Evolutionary conservation across 2,888 invertebrate genomes (phyloP).

Genomic region (Atrina japonica): DNA sequence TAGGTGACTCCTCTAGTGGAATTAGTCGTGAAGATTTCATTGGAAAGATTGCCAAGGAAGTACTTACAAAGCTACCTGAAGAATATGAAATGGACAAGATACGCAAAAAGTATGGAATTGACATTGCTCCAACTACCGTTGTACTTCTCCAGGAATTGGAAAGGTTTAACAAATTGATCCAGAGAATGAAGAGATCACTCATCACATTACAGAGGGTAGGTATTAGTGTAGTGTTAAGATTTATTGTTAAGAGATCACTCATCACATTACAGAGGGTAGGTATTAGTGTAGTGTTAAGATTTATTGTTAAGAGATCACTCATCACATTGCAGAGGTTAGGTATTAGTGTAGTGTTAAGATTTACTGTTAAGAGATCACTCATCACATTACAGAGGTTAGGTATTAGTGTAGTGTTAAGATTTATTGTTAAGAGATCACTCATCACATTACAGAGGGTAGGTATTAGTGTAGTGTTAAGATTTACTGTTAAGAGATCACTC

Average conservation of each 20-base stretch:
- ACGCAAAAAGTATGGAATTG: conserved; percentile 89
- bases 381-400: conserved; percentile 84
- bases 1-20: conserved; percentile 87
- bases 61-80: conserved; percentile 88
- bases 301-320: conserved; percentile 86
- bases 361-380: conserved; percentile 86
- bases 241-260: conserved; percentile 86
- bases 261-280: conserved; percentile 84
- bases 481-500: conserved; percentile 86
- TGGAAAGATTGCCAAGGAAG: conserved; percentile 89
- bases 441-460: conserved; percentile 84
- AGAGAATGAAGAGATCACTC: conserved; percentile 87
- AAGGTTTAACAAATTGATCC: conserved; percentile 90
- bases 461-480: too few relatives aligned
- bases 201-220: conserved; percentile 84
- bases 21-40: conserved; percentile 94
- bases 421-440: conserved; percentile 86
- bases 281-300: too few relatives aligned
- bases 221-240: too few relatives aligned
- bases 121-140: conserved; percentile 91
- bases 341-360: too few relatives aligned
- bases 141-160: conserved; percentile 94
- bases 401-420: too few relatives aligned
- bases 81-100: conserved; percentile 91
- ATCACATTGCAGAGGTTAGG: conserved; percentile 84